Evolutionary conservation across 2,113 vertebrate species (phyloP), one percentile per base, ranked within the genome.

Genomic region (Tragulus kanchil): DNA sequence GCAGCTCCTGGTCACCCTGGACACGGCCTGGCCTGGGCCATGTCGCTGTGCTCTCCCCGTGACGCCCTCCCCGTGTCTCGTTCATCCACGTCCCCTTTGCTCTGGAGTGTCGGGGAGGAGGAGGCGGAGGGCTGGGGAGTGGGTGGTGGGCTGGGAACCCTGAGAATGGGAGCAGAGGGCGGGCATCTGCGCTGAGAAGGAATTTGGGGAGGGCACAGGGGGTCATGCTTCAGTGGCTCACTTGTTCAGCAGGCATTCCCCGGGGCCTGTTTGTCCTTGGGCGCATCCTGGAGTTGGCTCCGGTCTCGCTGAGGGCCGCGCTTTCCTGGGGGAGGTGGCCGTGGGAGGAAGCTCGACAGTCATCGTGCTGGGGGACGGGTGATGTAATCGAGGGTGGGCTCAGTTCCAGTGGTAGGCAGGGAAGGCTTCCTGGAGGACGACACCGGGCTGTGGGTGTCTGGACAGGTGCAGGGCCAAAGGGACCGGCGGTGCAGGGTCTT

Each of bases 181-280:
- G 0, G 31, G 12, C 84, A 14, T n/a, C 88, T 31, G 0, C 31
- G 17, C 1, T n/a, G 3, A 1, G n/a, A 12, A 56, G 23, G 50
- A n/a, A 45, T 25, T 36, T 4, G 2, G n/a, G 4, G 13, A 31
- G 69, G 28, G 21, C 54, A 26, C 1, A 0, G 16, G 25, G 50
- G 42, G 2, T 1, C 8, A 0, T 5, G 3, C 6, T 3, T 14
- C n/a, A 6, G n/a, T 2, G 15, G 1, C 17, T 25, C 9, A 4
- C 4, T 3, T 26, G 2, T 15, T 28, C 28, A 31, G 23, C 61
- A 9, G 59, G 16, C 0, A 0, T n/a, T 54, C 8, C 59, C 6
- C 1, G 0, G 13, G 23, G 6, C 28, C 36, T 16, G 1, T 42
- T 59, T 73, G 65, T 58, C 25, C 23, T 67, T 0, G 2, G 36